A percentile compares a stretch with the other conserved stretches of the same genome.
Evolutionary conservation across 2,888 invertebrate genomes (phyloP).

Genomic region (Phengaris alcon): DNA sequence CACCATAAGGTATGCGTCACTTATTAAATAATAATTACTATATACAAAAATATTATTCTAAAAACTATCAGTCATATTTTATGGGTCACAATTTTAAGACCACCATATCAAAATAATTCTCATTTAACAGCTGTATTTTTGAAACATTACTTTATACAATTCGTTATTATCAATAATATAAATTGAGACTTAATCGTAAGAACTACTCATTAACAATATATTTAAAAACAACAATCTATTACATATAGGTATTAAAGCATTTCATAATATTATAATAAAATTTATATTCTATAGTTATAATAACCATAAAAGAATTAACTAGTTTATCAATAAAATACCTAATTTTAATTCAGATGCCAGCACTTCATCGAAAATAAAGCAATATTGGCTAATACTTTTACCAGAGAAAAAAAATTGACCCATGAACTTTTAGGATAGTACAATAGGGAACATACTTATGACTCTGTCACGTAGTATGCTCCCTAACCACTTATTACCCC

Average conservation of each 20-base stretch:
- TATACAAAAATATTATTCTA: constrained; percentile 52
- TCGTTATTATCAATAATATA: constrained; percentile 21
- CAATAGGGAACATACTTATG: no score
- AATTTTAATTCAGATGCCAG: background rate
- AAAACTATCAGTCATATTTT: constrained; percentile 70
- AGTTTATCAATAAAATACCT: background rate
- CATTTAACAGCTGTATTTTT: constrained; percentile 22
- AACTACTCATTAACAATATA: constrained; percentile 18
- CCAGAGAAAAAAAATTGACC: background rate
- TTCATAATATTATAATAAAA: constrained; percentile 17
- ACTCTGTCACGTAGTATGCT: no score
- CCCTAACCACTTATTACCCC: no score
- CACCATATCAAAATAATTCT: constrained; percentile 24
- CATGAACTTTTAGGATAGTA: no score
- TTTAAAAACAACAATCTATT: constrained; percentile 19
- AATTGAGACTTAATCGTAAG: constrained; percentile 11
- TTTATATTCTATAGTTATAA: constrained; percentile 4
- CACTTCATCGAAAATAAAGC: background rate
- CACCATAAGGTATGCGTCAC: constrained; percentile 11
- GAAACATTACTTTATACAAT: constrained; percentile 25
- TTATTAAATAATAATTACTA: constrained; percentile 48
- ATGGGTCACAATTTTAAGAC: constrained; percentile 47
- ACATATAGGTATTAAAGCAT: constrained; percentile 16
- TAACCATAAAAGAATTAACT: background rate
- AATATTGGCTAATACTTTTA: background rate